These are phyloP conservation scores for Nothoprocta perdicaria DNA, from an alignment of 2,113 vertebrate genomes.

Conservation along the genomic window DNA sequence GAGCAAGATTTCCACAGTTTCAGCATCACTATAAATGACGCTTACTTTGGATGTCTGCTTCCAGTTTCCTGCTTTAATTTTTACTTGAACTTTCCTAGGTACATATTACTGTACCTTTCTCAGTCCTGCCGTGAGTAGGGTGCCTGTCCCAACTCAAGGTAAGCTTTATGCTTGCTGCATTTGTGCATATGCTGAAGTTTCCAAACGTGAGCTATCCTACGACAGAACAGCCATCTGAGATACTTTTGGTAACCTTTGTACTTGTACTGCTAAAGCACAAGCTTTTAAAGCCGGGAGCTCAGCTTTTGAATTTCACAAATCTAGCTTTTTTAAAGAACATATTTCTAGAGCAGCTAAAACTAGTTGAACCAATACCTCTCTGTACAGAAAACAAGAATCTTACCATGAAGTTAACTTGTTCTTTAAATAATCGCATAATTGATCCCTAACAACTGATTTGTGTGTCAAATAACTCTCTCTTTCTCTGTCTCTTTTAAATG, in stretches of 20 bases:
- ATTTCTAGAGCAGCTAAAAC: slow-evolving; percentile 49
- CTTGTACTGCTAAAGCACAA: neutral
- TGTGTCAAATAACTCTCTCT: slow-evolving; percentile 45
- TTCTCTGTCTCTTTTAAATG: slow-evolving; percentile 29
- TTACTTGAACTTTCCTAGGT: slow-evolving; percentile 51
- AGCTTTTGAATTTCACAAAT: slow-evolving; percentile 28
- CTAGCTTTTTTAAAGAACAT: neutral
- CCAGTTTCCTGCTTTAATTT: neutral
- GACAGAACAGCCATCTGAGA: slow-evolving; percentile 25
- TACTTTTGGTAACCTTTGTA: slow-evolving; percentile 17
- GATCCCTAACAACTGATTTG: slow-evolving; percentile 24
- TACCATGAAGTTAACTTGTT: slow-evolving; percentile 52
- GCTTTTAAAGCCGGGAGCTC: slow-evolving; percentile 28
- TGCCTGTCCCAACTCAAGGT: slow-evolving; percentile 54
- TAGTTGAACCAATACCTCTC: slow-evolving; percentile 53
- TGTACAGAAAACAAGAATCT: slow-evolving; percentile 60
- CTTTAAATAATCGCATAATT: slow-evolving; percentile 36
- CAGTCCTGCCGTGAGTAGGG: slow-evolving; percentile 46
- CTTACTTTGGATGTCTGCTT: neutral
- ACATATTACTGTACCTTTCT: slow-evolving; percentile 46
- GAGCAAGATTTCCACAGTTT: neutral
- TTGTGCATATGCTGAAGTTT: slow-evolving; percentile 20
- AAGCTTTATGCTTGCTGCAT: slow-evolving; percentile 17
- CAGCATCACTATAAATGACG: neutral
- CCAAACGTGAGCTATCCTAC: slow-evolving; percentile 53